Evolutionary conservation across 2,797 vertebrate genomes (phyloP).

Genomic region (Falco peregrinus): DNA sequence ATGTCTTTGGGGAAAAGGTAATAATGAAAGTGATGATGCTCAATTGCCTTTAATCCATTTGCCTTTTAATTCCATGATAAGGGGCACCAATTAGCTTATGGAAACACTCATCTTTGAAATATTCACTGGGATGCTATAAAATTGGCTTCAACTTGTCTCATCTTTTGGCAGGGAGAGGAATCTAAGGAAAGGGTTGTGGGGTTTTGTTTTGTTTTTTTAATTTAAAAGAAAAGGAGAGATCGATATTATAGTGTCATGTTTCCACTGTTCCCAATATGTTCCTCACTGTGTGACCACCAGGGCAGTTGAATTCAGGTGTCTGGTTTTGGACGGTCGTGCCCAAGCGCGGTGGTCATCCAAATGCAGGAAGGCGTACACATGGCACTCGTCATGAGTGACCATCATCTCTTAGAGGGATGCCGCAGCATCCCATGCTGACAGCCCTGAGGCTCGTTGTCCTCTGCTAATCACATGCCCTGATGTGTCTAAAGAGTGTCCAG

Average conservation of each 20-base stretch:
- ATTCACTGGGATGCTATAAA: constrained; percentile 1
- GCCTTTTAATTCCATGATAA: constrained; percentile 42
- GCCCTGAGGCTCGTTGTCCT: background rate
- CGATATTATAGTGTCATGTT: background rate
- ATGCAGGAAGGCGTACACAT: background rate
- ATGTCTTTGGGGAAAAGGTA: background rate
- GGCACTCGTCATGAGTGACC: rapidly evolving
- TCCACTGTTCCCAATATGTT: background rate
- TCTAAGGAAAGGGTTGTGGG: background rate
- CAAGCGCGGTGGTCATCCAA: background rate
- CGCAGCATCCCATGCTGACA: background rate
- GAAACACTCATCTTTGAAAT: constrained; percentile 17
- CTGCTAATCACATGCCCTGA: rapidly evolving
- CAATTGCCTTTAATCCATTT: background rate
- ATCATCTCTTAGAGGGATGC: rapidly evolving
- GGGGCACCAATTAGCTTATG: constrained; percentile 8
- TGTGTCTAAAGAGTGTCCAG: background rate
- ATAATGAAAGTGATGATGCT: background rate
- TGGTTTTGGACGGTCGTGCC: background rate
- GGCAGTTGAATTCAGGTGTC: background rate
- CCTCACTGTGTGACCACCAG: background rate
- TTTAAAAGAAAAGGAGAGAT: background rate
- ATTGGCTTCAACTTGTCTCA: background rate
- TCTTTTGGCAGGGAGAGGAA: background rate
- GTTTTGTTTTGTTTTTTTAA: background rate